Conservation (phyloP, 1,140 invertebrate genomes). For the Goniozus legneri region DNA sequence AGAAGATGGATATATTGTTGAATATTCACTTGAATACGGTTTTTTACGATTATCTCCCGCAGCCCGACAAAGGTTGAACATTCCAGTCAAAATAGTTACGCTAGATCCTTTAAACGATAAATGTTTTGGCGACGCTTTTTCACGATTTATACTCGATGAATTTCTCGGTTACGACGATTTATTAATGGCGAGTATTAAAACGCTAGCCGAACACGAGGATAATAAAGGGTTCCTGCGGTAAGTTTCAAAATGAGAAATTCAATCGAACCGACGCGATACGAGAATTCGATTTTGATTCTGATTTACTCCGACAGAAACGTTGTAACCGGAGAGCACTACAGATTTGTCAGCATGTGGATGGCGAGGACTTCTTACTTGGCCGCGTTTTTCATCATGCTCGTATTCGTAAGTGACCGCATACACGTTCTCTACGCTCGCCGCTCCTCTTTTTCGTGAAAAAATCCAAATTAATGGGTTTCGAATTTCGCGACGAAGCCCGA, state of each 20-base stretch:
- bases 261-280: neutral
- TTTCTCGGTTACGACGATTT: slow-evolving; percentile 96
- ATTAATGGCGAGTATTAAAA: slow-evolving; percentile 93
- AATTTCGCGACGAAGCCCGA: too few species aligned
- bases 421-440: too few species aligned
- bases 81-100: slow-evolving; percentile 89
- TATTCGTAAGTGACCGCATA: slow-evolving; percentile 94
- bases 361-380: slow-evolving; percentile 88
- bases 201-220: slow-evolving; percentile 90
- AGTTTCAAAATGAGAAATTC: slow-evolving; percentile 2
- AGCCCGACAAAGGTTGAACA: slow-evolving; percentile 79
- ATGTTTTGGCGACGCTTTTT: slow-evolving; percentile 93
- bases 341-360: slow-evolving; percentile 97
- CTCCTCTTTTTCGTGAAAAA: slow-evolving; percentile 1
- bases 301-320: slow-evolving; percentile 73
- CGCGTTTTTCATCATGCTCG: slow-evolving; percentile 94
- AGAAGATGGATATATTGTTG: slow-evolving; percentile 94
- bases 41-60: slow-evolving; percentile 85
- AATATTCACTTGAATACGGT: slow-evolving; percentile 97
- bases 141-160: slow-evolving; percentile 84
- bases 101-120: slow-evolving; percentile 83
- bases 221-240: slow-evolving; percentile 92
- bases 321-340: slow-evolving; percentile 96
- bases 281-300: neutral
- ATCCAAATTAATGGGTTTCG: neutral